phyloP scores from a whole-genome alignment of 2,888 invertebrate species.

The Cephus rjabovi region DNA sequence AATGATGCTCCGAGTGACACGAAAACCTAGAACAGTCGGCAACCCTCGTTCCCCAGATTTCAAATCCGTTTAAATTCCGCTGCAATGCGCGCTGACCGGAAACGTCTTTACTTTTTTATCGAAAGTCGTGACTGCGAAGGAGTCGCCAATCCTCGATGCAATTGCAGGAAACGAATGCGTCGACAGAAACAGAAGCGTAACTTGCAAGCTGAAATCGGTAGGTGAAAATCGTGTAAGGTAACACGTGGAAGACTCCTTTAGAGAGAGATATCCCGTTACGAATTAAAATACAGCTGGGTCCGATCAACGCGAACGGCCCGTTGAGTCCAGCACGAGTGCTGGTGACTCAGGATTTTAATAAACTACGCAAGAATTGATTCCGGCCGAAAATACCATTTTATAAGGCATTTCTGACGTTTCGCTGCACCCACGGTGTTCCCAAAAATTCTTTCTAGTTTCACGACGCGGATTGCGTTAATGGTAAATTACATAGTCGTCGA shows the following conservation, averaged over 20 bases:
- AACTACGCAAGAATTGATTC: neutral
- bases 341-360: neutral
- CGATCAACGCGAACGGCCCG: neutral
- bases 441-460: neutral
- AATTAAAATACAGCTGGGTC: neutral
- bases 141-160: neutral
- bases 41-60: neutral
- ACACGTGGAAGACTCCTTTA: neutral
- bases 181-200: neutral
- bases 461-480: neutral
- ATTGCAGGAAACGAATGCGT: too few species aligned
- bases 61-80: neutral
- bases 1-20: conserved; percentile 27
- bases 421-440: neutral
- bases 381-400: neutral
- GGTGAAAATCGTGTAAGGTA: neutral
- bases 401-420: neutral
- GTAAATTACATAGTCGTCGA: conserved; percentile 47
- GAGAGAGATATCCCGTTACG: neutral
- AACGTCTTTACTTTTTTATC: neutral
- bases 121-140: neutral
- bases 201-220: neutral
- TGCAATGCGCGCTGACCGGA: neutral
- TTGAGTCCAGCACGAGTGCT: neutral
- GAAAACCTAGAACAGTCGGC: conserved; percentile 26